These are phyloP conservation scores for Halocynthia aurantium DNA, from an alignment of 23 tunicate species.

Conservation along the genomic window DNA sequence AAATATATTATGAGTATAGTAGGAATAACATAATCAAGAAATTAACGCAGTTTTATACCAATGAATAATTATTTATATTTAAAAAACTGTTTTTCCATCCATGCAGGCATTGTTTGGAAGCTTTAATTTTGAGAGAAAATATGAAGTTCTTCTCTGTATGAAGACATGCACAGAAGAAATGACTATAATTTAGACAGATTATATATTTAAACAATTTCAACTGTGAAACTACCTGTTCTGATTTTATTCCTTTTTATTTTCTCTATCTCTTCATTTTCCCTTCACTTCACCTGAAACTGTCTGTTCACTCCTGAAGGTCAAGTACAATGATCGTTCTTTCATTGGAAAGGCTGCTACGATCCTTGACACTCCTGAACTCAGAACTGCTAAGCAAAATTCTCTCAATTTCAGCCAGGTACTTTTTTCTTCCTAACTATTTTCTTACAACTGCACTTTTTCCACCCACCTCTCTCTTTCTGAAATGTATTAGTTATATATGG, in stretches of 20 bases:
- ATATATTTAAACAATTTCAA: not conserved
- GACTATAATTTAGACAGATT: no score
- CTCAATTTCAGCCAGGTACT: constrained; percentile 91
- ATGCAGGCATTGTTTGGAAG: no score
- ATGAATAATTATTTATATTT: not conserved
- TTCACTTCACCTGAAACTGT: not conserved
- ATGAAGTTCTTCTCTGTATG: no score
- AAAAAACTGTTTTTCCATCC: not conserved
- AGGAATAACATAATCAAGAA: not conserved
- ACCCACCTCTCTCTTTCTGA: not conserved
- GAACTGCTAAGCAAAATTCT: constrained; percentile 77
- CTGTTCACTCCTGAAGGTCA: constrained; percentile 30
- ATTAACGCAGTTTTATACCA: not conserved
- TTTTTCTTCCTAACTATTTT: no score
- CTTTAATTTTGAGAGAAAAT: no score
- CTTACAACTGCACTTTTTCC: no score
- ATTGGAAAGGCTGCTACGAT: constrained; percentile 45
- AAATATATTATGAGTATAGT: no score
- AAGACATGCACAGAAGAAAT: no score
- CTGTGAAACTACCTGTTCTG: not conserved
- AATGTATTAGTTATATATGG: not conserved
- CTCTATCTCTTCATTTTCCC: constrained; percentile 6
- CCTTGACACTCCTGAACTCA: constrained; percentile 94
- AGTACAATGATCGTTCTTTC: constrained; percentile 53
- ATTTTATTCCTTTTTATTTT: not conserved